These are phyloP conservation scores for Oscheius myriophilus DNA, from an alignment of 2,888 invertebrate species.

Conservation along the genomic window DNA sequence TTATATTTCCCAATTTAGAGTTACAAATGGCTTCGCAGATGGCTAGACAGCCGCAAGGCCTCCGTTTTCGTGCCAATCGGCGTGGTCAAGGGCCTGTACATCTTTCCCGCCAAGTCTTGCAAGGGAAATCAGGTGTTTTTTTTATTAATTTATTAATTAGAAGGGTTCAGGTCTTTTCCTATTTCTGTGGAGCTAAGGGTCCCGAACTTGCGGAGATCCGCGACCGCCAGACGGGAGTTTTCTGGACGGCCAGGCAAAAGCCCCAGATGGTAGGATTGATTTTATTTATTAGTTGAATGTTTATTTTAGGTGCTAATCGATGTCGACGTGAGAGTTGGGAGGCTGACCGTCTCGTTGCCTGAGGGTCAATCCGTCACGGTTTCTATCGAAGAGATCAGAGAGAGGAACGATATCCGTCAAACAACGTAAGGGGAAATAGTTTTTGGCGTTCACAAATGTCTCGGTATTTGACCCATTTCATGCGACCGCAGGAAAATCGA, in stretches of 20 bases:
- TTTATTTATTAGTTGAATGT: no score
- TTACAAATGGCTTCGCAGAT: conserved; percentile 4
- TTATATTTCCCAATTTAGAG: not conserved
- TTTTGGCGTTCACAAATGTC: no score
- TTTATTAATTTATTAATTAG: not conserved
- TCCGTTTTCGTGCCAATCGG: conserved; percentile 43
- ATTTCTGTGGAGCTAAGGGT: conserved; percentile 55
- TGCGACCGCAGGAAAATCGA: not conserved
- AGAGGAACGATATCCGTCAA: conserved; percentile 35
- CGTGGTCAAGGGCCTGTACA: conserved; percentile 45
- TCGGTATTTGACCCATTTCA: conserved; percentile 8
- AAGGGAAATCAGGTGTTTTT: conserved; percentile 44
- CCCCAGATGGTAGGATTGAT: conserved; percentile 46
- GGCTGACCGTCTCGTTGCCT: conserved; percentile 36
- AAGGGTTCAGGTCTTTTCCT: conserved; percentile 50
- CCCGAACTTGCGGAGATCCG: conserved; percentile 42
- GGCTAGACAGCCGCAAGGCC: not conserved
- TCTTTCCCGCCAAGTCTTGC: conserved; percentile 62
- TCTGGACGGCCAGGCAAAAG: conserved; percentile 38
- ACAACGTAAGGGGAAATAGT: conserved; percentile 53
- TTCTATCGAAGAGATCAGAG: conserved; percentile 36
- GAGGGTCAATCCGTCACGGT: conserved; percentile 32
- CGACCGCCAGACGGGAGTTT: conserved; percentile 52
- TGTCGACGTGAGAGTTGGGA: conserved; percentile 38
- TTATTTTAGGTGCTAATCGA: conserved; percentile 36